Evolutionary conservation across 1,140 invertebrate species (phyloP), one percentile per base, ranked within the genome.

Genomic region (Laupala kohalensis): DNA sequence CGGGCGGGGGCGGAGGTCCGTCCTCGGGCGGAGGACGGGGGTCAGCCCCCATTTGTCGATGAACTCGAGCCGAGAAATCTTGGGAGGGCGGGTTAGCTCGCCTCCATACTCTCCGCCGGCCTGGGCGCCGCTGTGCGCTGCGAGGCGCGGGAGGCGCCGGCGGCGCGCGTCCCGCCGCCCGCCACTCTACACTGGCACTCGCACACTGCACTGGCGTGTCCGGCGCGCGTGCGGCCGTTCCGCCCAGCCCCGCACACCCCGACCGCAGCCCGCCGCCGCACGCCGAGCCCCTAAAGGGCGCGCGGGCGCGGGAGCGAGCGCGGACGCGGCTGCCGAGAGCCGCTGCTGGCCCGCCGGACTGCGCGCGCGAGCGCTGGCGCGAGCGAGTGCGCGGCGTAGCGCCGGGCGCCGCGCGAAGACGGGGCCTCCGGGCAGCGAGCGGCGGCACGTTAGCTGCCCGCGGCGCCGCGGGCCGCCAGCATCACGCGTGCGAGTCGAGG

Each of bases 1-100:
- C 83, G 84, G 85, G 82, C 81, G 88, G 89, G 89, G 91, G 88
- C 86, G 83, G 84, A 89, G 89, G 86, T 93, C 92, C 90, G 92
- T 91, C 87, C 91, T 91, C 88, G 92, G 92, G 86, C 89, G 91
- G 87, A 94, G 90, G 89, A 94, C 92, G 89, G 92, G 92, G 87
- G 92, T 93, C 84, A 93, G 90, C 89, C 92, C 92, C 92, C 92
- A 94, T 93, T 92, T 92, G 86, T 94, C 92, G 85, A 93, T 89
- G 85, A 93, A 92, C 88, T 94, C 92, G 90, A 94, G 91, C 86
- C 92, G 91, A 87, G 92, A 92, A 95, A 95, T 94, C 89, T 91
- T 94, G 90, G 86, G 86, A 80, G 79, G 77, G 79, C 37, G 37
- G 37, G 37, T 53, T 53, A 53, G 37, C 37, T 53, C 37, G 37